Percentiles rank a stretch among this genome's conserved stretches.
Evolutionary conservation across 2,797 vertebrate species (phyloP).

Genomic region (Kryptopterus vitreolus): DNA sequence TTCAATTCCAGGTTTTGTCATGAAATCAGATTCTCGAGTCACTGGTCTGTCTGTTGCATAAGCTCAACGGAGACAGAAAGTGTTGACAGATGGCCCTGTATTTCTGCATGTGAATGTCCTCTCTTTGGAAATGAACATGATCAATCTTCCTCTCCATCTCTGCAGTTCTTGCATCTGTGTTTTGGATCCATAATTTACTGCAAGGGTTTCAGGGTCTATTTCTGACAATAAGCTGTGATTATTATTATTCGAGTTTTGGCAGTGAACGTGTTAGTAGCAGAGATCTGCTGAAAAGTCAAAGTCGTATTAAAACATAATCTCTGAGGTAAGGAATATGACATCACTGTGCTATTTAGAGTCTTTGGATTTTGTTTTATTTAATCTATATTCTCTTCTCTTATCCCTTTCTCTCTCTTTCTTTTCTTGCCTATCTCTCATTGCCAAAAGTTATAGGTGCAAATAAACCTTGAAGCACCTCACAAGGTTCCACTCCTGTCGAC

Average conservation of each 20-base stretch:
- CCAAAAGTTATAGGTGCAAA: too few species aligned
- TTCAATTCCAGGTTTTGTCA: constrained; percentile 27
- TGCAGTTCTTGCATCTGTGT: constrained; percentile 25
- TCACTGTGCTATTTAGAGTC: constrained; percentile 7
- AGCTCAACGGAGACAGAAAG: constrained; percentile 36
- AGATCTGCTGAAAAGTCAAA: constrained; percentile 32
- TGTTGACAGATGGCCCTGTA: constrained; percentile 37
- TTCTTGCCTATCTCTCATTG: neutral
- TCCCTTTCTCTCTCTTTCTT: neutral
- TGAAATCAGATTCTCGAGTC: constrained; percentile 9
- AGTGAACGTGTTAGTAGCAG: neutral
- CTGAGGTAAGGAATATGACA: constrained; percentile 27
- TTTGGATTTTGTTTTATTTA: neutral
- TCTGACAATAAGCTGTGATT: neutral
- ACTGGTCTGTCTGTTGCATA: constrained; percentile 24
- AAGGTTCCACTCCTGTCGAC: too few species aligned
- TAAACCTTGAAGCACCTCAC: too few species aligned
- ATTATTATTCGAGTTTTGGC: constrained; percentile 14
- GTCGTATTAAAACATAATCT: constrained; percentile 33
- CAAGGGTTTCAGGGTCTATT: constrained; percentile 16
- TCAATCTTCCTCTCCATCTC: constrained; percentile 35
- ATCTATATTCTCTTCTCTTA: neutral
- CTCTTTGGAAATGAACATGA: constrained; percentile 31
- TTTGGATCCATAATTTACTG: constrained; percentile 17
- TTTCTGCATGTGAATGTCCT: constrained; percentile 39